Evolutionary conservation across 2,113 vertebrate genomes (phyloP).

Genomic region (Dromaius novaehollandiae): DNA sequence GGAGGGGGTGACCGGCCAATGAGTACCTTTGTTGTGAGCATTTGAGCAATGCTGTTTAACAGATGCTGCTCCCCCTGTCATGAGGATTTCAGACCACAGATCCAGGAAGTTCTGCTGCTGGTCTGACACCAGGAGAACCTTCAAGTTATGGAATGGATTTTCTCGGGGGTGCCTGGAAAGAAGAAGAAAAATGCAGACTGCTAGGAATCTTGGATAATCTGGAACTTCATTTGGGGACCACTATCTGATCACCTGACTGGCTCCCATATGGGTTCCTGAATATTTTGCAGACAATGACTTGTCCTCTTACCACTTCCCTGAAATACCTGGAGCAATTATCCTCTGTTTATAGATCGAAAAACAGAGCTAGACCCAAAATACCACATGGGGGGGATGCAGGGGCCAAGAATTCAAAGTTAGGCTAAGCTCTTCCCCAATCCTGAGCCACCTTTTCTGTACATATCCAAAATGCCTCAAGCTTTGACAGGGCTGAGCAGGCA

Average conservation of each 20-base stretch:
- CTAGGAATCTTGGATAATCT: neutral
- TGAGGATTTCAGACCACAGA: constrained; percentile 93
- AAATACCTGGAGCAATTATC: neutral
- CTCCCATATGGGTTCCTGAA: neutral
- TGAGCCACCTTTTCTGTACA: neutral
- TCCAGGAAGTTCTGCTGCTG: constrained; percentile 83
- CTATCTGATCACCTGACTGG: neutral
- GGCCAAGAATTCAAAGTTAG: neutral
- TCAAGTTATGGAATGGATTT: constrained; percentile 87
- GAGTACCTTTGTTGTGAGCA: constrained; percentile 83
- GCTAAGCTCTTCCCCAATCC: neutral
- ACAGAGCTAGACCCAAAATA: neutral
- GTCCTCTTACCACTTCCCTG: neutral
- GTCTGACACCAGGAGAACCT: constrained; percentile 88
- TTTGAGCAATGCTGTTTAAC: constrained; percentile 84
- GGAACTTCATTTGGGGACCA: neutral
- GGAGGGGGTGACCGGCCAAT: no score
- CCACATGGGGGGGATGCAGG: neutral
- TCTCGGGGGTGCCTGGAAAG: constrained; percentile 87
- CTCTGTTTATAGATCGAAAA: neutral
- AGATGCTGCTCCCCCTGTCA: constrained; percentile 85
- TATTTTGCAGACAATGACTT: neutral
- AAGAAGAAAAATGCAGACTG: neutral
- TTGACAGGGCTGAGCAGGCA: neutral
- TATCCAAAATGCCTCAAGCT: neutral